A percentile compares a stretch with the other conserved stretches of the same genome.
Conservation (phyloP, 2,113 vertebrate species). For the Tetrao urogallus region DNA sequence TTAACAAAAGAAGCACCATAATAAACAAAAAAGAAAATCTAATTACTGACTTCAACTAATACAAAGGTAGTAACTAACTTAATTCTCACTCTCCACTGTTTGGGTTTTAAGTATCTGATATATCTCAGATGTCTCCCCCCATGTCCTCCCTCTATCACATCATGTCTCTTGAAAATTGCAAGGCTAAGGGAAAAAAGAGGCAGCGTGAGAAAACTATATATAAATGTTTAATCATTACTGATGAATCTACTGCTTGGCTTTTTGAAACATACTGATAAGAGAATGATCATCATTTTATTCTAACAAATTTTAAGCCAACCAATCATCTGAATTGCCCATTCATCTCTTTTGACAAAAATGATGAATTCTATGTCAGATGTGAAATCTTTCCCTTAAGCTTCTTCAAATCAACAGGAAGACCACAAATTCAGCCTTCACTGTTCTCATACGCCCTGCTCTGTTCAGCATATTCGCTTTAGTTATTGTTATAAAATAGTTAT, state of each 20-base stretch:
- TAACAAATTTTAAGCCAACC: conserved; percentile 57
- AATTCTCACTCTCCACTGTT: background rate
- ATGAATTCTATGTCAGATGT: conserved; percentile 42
- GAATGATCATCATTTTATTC: conserved; percentile 47
- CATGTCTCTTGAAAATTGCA: conserved; percentile 49
- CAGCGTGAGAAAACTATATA: conserved; percentile 62
- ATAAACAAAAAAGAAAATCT: conserved; percentile 5
- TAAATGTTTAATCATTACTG: conserved; percentile 73
- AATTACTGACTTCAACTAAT: background rate
- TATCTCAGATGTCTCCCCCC: background rate
- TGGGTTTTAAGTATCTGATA: background rate
- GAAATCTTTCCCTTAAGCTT: conserved; percentile 23
- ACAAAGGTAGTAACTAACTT: background rate
- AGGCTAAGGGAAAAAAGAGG: conserved; percentile 36
- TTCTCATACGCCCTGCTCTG: background rate
- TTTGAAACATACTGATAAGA: conserved; percentile 58
- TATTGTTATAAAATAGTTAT: background rate
- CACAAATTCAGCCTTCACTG: background rate
- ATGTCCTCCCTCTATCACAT: background rate
- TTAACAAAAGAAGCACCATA: background rate
- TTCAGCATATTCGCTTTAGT: background rate
- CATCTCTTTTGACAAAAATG: conserved; percentile 47
- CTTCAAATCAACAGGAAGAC: conserved; percentile 30
- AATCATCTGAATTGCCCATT: conserved; percentile 59
- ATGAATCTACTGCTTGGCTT: conserved; percentile 60